These are phyloP conservation scores for Leucopsar rothschildi DNA, from an alignment of 2,113 vertebrate species.

Conservation along the genomic window DNA sequence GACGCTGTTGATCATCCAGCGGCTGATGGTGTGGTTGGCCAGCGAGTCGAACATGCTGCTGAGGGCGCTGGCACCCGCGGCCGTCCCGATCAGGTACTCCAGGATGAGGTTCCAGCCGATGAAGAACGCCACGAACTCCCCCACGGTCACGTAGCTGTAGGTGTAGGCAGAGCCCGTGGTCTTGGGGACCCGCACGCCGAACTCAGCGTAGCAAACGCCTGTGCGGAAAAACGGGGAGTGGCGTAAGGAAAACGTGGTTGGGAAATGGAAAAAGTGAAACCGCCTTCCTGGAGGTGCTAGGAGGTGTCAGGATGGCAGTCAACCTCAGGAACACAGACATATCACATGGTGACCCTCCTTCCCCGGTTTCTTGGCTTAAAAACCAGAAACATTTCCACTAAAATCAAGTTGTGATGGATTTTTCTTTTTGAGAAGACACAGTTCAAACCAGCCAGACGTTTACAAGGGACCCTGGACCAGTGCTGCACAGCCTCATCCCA, in stretches of 20 bases:
- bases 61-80: constrained; percentile 90
- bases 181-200: constrained; percentile 94
- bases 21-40: constrained; percentile 95
- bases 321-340: not conserved
- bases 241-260: rapidly evolving
- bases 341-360: rapidly evolving
- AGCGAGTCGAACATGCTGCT: constrained; percentile 98
- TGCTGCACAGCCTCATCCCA: not conserved
- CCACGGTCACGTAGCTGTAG: constrained; percentile 97
- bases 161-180: constrained; percentile 97
- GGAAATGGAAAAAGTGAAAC: not conserved
- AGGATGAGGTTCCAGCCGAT: constrained; percentile 98
- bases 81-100: constrained; percentile 97
- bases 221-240: not conserved
- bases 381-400: not conserved
- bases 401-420: not conserved
- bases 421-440: not conserved
- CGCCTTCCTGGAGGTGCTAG: not conserved
- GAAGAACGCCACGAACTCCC: constrained; percentile 96
- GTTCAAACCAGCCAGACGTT: not conserved
- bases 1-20: constrained; percentile 88
- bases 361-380: not conserved
- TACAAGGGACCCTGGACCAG: not conserved
- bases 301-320: not conserved
- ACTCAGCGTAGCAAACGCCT: constrained; percentile 98